Evolutionary conservation across 2,113 vertebrate species (phyloP).

Genomic region (Artemisiospiza belli): DNA sequence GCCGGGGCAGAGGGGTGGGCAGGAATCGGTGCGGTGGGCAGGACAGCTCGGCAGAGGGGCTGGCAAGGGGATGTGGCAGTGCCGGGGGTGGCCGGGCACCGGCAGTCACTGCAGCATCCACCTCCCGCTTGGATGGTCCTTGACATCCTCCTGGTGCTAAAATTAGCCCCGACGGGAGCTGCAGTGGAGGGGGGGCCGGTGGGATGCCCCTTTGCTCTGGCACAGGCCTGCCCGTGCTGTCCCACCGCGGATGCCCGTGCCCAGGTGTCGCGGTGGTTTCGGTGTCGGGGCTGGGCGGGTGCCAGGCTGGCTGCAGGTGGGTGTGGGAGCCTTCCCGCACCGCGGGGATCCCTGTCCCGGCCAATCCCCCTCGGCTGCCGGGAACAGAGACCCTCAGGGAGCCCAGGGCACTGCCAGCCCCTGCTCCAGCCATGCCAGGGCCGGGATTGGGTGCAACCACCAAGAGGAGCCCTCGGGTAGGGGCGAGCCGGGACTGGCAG

Average conservation of each 20-base stretch:
- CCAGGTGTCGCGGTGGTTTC: not conserved
- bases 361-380: accelerated
- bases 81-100: not conserved
- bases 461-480: not conserved
- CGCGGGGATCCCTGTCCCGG: accelerated
- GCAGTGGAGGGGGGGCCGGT: not conserved
- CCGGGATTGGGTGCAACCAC: not conserved
- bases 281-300: not conserved
- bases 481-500: not conserved
- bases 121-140: not conserved
- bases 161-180: not conserved
- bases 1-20: not conserved
- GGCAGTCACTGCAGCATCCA: not conserved
- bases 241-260: not conserved
- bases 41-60: not conserved
- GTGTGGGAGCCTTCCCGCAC: not conserved
- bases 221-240: not conserved
- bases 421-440: not conserved
- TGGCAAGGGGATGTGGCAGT: not conserved
- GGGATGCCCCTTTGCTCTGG: not conserved
- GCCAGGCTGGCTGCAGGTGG: not conserved
- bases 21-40: not conserved
- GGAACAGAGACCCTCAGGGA: not conserved
- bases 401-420: not conserved
- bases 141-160: not conserved